These are phyloP conservation scores for Lucilia cuprina DNA, from an alignment of 1,140 invertebrate genomes.

Conservation along the genomic window DNA sequence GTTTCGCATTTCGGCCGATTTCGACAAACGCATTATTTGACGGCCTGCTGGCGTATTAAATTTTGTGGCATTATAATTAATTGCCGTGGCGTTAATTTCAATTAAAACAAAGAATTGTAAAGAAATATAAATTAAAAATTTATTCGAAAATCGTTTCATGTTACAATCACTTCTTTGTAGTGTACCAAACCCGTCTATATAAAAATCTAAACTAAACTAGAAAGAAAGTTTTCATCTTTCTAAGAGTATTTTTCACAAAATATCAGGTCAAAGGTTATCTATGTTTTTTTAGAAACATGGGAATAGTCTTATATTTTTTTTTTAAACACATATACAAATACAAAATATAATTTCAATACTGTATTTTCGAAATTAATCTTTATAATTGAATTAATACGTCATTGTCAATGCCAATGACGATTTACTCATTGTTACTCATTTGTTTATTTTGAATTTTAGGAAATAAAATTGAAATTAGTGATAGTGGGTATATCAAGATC, in stretches of 20 bases:
- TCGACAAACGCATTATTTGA: conserved; percentile 52
- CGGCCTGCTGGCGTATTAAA: conserved; percentile 18
- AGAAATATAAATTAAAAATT: neutral
- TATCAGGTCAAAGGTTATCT: neutral
- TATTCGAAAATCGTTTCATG: neutral
- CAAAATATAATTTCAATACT: too few species aligned
- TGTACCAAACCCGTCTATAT: neutral
- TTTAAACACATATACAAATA: too few species aligned
- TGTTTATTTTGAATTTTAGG: neutral
- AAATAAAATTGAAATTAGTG: too few species aligned
- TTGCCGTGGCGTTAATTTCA: neutral
- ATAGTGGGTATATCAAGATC: too few species aligned
- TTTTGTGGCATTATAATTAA: neutral
- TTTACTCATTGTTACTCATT: neutral
- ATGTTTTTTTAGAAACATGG: neutral
- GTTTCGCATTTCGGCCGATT: conserved; percentile 52
- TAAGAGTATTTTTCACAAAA: neutral
- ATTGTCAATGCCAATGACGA: conserved; percentile 10
- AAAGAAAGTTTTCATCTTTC: neutral
- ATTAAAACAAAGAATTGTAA: neutral
- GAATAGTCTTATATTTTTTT: neutral
- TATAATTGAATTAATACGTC: neutral
- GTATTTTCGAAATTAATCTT: neutral
- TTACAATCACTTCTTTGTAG: neutral
- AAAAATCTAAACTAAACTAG: neutral